phyloP scores from a whole-genome alignment of 2,113 vertebrate genomes.

The Gnathonemus longibarbis region DNA sequence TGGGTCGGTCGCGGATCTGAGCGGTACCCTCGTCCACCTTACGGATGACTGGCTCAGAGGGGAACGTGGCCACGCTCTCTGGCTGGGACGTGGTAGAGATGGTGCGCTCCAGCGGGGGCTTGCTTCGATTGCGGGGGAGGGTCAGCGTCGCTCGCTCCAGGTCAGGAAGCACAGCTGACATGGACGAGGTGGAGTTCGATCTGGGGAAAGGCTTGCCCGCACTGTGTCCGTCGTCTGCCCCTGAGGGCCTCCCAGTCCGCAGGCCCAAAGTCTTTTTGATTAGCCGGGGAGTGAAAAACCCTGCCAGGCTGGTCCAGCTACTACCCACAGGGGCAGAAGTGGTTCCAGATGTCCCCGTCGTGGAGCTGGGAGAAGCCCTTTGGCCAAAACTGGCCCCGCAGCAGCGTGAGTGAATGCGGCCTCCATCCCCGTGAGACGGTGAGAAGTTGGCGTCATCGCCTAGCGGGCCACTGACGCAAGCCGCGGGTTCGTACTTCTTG shows the following conservation, averaged over 20 bases:
- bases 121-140: slow-evolving; percentile 89
- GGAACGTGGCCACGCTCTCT: slow-evolving; percentile 68
- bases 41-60: slow-evolving; percentile 62
- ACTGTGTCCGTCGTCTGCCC: slow-evolving; percentile 65
- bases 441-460: slow-evolving; percentile 78
- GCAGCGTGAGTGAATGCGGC: slow-evolving; percentile 76
- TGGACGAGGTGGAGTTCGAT: slow-evolving; percentile 98
- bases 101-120: slow-evolving; percentile 85
- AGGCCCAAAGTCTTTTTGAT: slow-evolving; percentile 97
- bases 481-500: slow-evolving; percentile 90
- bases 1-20: slow-evolving; percentile 83
- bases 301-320: slow-evolving; percentile 88
- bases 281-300: slow-evolving; percentile 95
- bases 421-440: slow-evolving; percentile 71
- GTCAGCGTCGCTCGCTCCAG: slow-evolving; percentile 95
- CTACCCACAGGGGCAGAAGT: slow-evolving; percentile 63
- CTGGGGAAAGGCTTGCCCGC: slow-evolving; percentile 86
- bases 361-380: slow-evolving; percentile 64
- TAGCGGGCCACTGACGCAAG: slow-evolving; percentile 62
- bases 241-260: slow-evolving; percentile 78
- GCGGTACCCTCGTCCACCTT: slow-evolving; percentile 80
- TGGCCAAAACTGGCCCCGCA: slow-evolving; percentile 82
- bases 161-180: slow-evolving; percentile 92
- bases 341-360: slow-evolving; percentile 46
- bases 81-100: slow-evolving; percentile 85